These are phyloP conservation scores for Cisticola juncidis DNA, from an alignment of 2,113 vertebrate genomes.

Conservation along the genomic window DNA sequence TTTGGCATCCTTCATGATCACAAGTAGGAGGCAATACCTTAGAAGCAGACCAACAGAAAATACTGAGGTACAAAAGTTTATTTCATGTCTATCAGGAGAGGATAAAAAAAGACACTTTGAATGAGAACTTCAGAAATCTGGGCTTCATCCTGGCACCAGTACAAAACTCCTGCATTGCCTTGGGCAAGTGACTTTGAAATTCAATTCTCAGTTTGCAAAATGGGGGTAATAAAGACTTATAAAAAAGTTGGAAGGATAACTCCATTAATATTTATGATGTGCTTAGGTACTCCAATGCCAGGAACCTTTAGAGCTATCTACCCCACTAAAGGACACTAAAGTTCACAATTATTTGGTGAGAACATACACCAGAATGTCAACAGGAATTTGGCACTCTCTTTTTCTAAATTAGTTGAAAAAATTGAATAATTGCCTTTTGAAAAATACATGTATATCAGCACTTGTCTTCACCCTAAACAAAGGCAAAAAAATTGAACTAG, in stretches of 20 bases:
- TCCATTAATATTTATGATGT: conserved; percentile 14
- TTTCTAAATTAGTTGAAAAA: neutral
- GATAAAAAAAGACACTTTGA: neutral
- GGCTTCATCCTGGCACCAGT: neutral
- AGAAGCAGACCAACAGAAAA: neutral
- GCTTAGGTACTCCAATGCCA: neutral
- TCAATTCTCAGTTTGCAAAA: conserved; percentile 35
- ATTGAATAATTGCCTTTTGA: neutral
- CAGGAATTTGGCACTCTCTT: neutral
- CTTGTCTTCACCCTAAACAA: neutral
- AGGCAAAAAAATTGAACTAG: neutral
- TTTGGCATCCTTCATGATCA: neutral
- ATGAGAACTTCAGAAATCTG: neutral
- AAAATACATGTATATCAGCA: neutral
- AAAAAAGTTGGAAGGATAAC: neutral
- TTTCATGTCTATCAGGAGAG: neutral
- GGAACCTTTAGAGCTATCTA: neutral
- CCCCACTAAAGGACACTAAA: neutral
- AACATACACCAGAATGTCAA: neutral
- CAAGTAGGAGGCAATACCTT: neutral
- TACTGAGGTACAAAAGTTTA: neutral
- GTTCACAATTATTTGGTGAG: conserved; percentile 4
- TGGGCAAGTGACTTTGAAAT: conserved; percentile 45
- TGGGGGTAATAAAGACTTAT: neutral
- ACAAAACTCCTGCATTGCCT: neutral